These are phyloP conservation scores for Chelidonichthys spinosus DNA, from an alignment of 2,797 vertebrate species.

Conservation along the genomic window DNA sequence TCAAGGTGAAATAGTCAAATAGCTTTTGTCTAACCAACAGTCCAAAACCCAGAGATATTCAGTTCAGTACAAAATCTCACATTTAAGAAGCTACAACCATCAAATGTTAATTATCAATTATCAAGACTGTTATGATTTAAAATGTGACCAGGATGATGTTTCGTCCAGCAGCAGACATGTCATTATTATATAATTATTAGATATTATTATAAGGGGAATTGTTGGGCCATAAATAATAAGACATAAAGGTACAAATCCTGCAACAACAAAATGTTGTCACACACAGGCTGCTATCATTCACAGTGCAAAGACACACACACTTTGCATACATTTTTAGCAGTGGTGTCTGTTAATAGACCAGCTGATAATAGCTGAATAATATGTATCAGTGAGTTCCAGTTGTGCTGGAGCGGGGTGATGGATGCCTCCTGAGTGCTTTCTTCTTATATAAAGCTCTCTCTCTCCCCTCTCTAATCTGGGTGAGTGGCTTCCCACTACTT, in stretches of 20 bases:
- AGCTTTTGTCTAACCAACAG: background rate
- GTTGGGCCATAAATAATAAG: conserved; percentile 9
- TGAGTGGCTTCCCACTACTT: conserved; percentile 64
- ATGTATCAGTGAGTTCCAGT: conserved; percentile 39
- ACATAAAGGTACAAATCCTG: background rate
- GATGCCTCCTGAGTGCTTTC: conserved; percentile 64
- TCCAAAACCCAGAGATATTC: background rate
- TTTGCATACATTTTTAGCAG: conserved; percentile 40
- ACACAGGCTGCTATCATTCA: background rate
- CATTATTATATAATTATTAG: background rate
- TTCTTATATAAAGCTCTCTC: conserved; percentile 70
- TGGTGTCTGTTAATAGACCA: conserved; percentile 46
- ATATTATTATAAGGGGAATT: background rate
- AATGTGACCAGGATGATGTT: conserved; percentile 13
- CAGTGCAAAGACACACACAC: conserved; percentile 8
- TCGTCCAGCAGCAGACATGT: background rate
- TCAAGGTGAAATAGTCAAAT: background rate
- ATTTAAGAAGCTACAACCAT: conserved; percentile 1
- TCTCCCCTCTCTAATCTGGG: conserved; percentile 52
- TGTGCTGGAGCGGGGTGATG: conserved; percentile 39
- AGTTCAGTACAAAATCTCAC: background rate
- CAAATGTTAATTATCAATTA: background rate
- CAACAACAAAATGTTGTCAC: conserved; percentile 9
- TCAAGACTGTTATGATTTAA: background rate
- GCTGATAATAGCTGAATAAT: conserved; percentile 62